These are phyloP conservation scores for Magallana angulata DNA, from an alignment of 1,140 invertebrate genomes.

Conservation along the genomic window DNA sequence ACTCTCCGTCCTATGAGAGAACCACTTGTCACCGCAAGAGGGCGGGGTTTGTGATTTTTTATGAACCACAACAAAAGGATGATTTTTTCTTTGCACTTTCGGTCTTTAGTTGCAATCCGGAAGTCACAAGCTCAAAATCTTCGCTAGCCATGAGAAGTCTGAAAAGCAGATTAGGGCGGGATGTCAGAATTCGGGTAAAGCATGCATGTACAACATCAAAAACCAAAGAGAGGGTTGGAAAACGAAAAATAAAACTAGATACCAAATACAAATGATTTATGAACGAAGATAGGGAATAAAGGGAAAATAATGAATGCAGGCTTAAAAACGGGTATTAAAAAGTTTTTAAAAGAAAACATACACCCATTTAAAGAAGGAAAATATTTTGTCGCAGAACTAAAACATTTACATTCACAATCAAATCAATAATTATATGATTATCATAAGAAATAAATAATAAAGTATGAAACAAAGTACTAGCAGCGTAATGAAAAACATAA, in stretches of 20 bases:
- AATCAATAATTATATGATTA: too few relatives aligned
- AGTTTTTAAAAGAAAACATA: too few relatives aligned
- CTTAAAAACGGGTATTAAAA: too few relatives aligned
- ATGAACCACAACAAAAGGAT: slow-evolving; percentile 61
- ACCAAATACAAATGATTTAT: not conserved
- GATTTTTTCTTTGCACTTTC: slow-evolving; percentile 58
- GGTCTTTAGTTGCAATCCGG: slow-evolving; percentile 74
- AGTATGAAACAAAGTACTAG: too few relatives aligned
- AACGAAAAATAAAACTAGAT: not conserved
- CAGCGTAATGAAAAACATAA: too few relatives aligned
- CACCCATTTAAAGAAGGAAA: too few relatives aligned
- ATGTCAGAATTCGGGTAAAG: not conserved
- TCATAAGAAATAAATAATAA: too few relatives aligned
- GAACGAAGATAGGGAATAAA: not conserved
- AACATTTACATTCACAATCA: too few relatives aligned
- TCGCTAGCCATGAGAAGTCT: slow-evolving; percentile 81
- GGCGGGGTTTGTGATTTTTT: too few relatives aligned
- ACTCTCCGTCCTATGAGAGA: not conserved
- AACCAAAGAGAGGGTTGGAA: not conserved
- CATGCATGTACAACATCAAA: slow-evolving; percentile 2
- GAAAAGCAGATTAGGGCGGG: slow-evolving; percentile 53
- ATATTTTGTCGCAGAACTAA: too few relatives aligned
- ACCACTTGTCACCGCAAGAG: not conserved
- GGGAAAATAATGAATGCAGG: not conserved
- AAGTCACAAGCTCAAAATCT: slow-evolving; percentile 81